Evolutionary conservation across 2,888 invertebrate species (phyloP).

Genomic region (Heterodera filipjevi): DNA sequence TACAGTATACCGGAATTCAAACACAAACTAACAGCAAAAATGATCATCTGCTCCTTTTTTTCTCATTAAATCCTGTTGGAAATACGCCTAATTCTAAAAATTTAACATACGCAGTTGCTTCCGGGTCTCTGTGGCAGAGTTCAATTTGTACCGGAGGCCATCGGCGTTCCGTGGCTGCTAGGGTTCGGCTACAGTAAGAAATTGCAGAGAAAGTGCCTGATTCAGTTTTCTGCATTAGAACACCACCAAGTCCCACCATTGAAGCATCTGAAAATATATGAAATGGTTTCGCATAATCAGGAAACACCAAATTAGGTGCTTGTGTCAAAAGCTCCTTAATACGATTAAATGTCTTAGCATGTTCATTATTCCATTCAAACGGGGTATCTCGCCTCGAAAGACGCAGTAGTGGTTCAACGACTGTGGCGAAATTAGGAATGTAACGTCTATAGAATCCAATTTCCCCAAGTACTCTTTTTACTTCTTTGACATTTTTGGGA

Average conservation of each 20-base stretch:
- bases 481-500: constrained; percentile 36
- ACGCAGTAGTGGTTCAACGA: constrained; percentile 40
- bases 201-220: constrained; percentile 6
- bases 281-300: constrained; percentile 31
- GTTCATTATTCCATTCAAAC: constrained; percentile 46
- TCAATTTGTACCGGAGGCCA: constrained; percentile 20
- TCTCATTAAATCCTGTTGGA: too few relatives aligned
- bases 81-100: too few relatives aligned
- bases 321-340: constrained; percentile 26
- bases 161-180: constrained; percentile 16
- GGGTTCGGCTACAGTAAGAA: constrained; percentile 29
- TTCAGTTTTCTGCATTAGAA: constrained; percentile 34
- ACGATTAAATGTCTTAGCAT: constrained; percentile 38
- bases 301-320: constrained; percentile 26
- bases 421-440: constrained; percentile 37
- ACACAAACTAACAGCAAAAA: neutral
- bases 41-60: too few relatives aligned
- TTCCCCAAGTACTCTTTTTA: constrained; percentile 41
- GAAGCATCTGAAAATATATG: constrained; percentile 36
- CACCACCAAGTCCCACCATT: constrained; percentile 27
- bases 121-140: neutral
- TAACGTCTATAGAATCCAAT: constrained; percentile 41
- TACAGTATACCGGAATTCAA: constrained; percentile 17
- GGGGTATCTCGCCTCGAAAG: constrained; percentile 33
- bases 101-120: too few relatives aligned